These are phyloP conservation scores for Drosophila pallidifrons DNA, from an alignment of 1,140 invertebrate genomes.

Conservation along the genomic window DNA sequence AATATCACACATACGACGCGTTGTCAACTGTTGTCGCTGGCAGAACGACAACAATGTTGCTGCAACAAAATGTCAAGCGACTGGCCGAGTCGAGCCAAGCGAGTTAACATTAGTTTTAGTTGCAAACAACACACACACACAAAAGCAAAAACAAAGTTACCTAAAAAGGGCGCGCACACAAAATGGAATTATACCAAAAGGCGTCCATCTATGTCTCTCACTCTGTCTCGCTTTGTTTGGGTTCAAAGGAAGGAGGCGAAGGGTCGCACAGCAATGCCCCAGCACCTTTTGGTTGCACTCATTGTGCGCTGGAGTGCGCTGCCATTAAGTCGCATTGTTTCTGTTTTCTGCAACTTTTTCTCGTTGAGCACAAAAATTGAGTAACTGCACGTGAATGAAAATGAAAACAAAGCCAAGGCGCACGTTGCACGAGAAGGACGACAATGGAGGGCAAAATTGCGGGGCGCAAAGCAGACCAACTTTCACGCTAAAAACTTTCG, in stretches of 20 bases:
- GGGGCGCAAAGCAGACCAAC: slow-evolving; percentile 46
- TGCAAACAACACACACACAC: slow-evolving; percentile 25
- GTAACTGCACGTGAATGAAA: slow-evolving; percentile 81
- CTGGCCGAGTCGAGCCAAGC: slow-evolving; percentile 23
- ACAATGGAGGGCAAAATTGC: not conserved
- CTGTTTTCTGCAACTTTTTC: slow-evolving; percentile 51
- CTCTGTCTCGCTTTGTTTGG: slow-evolving; percentile 4
- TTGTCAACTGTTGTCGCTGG: slow-evolving; percentile 25
- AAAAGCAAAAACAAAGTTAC: slow-evolving; percentile 21
- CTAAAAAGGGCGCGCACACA: slow-evolving; percentile 35
- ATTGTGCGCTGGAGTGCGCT: slow-evolving; percentile 47
- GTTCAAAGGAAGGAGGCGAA: not conserved
- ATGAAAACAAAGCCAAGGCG: slow-evolving; percentile 69
- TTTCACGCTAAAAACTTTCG: slow-evolving; percentile 81
- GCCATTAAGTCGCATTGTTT: slow-evolving; percentile 68
- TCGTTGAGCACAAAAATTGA: slow-evolving; percentile 73
- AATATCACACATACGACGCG: slow-evolving; percentile 35
- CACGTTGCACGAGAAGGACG: slow-evolving; percentile 7
- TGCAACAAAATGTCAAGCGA: slow-evolving; percentile 48
- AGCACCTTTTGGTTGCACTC: slow-evolving; percentile 43
- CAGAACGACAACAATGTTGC: slow-evolving; percentile 69
- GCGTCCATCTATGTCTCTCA: slow-evolving; percentile 39
- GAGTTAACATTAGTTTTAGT: slow-evolving; percentile 68
- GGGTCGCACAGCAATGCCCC: slow-evolving; percentile 4
- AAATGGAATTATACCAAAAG: slow-evolving; percentile 70